Evolutionary conservation across 1,140 invertebrate species (phyloP).

Genomic region (Aphelenchoides fujianensis): DNA sequence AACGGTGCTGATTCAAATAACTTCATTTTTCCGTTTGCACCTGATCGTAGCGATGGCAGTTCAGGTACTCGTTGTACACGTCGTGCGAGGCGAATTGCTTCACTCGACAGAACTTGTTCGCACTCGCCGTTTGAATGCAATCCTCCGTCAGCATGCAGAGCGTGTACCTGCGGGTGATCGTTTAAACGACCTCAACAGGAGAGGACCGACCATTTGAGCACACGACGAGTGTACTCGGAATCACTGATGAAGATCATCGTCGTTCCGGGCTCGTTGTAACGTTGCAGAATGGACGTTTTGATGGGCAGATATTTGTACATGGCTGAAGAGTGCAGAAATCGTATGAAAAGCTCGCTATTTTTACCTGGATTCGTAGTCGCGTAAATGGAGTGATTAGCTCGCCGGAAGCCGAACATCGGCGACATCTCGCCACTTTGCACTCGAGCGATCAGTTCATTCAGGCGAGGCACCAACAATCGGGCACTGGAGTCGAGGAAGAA

Average conservation of each 20-base stretch:
- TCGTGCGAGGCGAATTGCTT: not conserved
- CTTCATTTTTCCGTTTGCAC: too few species aligned
- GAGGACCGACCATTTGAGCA: not conserved
- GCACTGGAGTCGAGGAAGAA: slow-evolving; percentile 16
- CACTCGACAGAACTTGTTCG: not conserved
- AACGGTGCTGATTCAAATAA: not conserved
- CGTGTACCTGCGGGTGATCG: not conserved
- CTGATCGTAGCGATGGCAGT: slow-evolving; percentile 12
- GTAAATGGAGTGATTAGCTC: not conserved
- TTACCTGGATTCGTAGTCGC: slow-evolving; percentile 18
- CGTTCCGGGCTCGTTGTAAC: not conserved
- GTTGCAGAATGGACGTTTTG: not conserved
- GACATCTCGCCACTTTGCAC: not conserved
- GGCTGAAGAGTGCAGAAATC: not conserved
- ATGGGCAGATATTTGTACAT: not conserved
- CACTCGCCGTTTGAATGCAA: not conserved
- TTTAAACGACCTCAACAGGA: not conserved
- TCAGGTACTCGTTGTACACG: not conserved
- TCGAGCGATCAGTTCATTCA: not conserved
- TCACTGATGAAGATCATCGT: not conserved
- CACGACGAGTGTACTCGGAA: not conserved
- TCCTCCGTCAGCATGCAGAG: not conserved
- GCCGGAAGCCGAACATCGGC: not conserved
- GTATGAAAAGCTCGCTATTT: not conserved
- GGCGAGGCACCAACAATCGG: not conserved